Percentiles rank a stretch among this genome's conserved stretches.
These are phyloP conservation scores for Spisula solida DNA, from an alignment of 2,888 invertebrate species.

Conservation along the genomic window DNA sequence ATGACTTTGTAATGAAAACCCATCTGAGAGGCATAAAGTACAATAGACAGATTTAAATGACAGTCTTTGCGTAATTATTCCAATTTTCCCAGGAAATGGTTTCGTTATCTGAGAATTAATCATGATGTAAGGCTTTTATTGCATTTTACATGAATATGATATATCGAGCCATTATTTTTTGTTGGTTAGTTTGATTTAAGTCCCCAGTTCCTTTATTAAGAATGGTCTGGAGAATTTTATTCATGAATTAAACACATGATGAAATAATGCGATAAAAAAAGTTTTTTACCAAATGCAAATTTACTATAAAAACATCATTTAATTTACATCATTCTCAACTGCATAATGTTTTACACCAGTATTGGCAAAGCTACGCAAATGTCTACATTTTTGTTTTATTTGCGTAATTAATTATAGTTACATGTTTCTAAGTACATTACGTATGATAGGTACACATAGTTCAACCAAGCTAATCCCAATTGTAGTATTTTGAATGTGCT, in stretches of 20 bases:
- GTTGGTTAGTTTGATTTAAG: too few relatives aligned
- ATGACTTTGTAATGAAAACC: not conserved
- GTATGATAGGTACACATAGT: not conserved
- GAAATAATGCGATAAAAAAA: too few relatives aligned
- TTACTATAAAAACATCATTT: too few relatives aligned
- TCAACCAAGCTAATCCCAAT: not conserved
- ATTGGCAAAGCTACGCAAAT: not conserved
- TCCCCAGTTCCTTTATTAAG: too few relatives aligned
- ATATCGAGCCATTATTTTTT: too few relatives aligned
- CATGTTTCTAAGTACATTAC: not conserved
- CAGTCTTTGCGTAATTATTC: conserved; percentile 10
- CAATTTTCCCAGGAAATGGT: not conserved
- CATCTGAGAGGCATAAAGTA: conserved; percentile 7
- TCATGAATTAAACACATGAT: too few relatives aligned
- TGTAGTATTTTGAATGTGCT: conserved; percentile 10
- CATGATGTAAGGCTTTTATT: not conserved
- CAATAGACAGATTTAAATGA: not conserved
- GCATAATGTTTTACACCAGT: too few relatives aligned
- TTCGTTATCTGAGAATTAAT: not conserved
- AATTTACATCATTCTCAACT: too few relatives aligned
- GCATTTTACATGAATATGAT: not conserved
- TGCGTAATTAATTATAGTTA: not conserved
- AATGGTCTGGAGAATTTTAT: too few relatives aligned
- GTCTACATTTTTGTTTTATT: not conserved
- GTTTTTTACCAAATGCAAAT: too few relatives aligned